Evolutionary conservation across 2,797 vertebrate species (phyloP).

Genomic region (Ctenosaura bakeri): DNA sequence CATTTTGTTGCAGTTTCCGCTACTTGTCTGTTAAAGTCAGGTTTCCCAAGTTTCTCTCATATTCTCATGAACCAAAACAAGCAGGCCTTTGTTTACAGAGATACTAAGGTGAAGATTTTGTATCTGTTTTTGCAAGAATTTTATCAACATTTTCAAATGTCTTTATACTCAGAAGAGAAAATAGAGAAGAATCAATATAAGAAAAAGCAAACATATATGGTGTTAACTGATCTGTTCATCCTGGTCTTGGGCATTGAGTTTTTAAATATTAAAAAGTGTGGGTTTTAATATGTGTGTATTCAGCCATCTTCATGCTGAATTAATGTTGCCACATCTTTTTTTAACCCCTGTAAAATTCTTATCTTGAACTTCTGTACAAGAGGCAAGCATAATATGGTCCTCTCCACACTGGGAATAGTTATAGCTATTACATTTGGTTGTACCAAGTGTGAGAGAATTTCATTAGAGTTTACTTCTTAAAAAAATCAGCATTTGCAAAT

Average conservation of each 20-base stretch:
- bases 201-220: neutral
- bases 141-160: neutral
- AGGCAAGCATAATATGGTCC: neutral
- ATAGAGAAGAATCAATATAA: no score
- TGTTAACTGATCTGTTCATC: neutral
- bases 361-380: neutral
- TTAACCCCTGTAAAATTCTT: neutral
- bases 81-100: neutral
- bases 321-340: neutral
- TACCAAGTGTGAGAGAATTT: neutral
- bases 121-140: neutral
- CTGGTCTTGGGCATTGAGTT: no score
- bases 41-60: neutral
- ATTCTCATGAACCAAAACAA: neutral
- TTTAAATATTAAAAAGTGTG: neutral
- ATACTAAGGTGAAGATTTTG: neutral
- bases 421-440: neutral
- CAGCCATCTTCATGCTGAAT: neutral
- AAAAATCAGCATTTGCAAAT: neutral
- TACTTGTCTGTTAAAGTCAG: neutral
- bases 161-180: neutral
- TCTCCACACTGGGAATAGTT: neutral
- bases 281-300: neutral
- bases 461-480: neutral
- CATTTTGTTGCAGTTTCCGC: no score